These are phyloP conservation scores for Steromphala cineraria DNA, from an alignment of 2,888 invertebrate genomes.

Conservation along the genomic window DNA sequence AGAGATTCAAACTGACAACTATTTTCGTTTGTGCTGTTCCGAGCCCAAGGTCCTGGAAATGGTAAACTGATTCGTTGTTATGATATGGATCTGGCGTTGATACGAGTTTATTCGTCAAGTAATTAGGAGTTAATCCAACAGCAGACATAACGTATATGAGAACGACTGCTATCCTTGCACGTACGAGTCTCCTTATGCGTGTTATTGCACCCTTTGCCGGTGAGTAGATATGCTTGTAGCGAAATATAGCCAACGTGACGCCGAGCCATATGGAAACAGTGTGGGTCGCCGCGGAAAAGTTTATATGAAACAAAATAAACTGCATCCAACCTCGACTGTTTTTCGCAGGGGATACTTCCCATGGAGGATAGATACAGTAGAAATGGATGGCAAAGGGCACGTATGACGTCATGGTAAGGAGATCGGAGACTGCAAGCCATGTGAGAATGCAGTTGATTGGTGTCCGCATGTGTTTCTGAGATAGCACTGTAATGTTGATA, in stretches of 20 bases:
- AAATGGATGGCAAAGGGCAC: conserved; percentile 89
- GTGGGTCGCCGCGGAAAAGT: conserved; percentile 91
- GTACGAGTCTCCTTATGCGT: conserved; percentile 68
- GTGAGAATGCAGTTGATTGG: conserved; percentile 94
- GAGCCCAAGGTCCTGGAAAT: conserved; percentile 51
- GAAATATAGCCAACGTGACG: conserved; percentile 92
- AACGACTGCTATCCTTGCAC: conserved; percentile 85
- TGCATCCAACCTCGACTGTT: conserved; percentile 73
- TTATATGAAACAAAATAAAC: conserved; percentile 84
- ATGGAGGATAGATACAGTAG: conserved; percentile 54
- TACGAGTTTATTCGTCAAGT: conserved; percentile 84
- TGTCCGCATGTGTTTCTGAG: conserved; percentile 88
- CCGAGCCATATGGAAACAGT: conserved; percentile 95
- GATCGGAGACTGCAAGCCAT: conserved; percentile 89
- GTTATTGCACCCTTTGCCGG: conserved; percentile 81
- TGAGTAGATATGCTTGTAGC: conserved; percentile 80
- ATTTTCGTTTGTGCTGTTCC: conserved; percentile 49
- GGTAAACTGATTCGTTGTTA: conserved; percentile 45
- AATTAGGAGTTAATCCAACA: conserved; percentile 88
- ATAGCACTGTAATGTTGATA: conserved; percentile 90
- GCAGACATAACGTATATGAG: conserved; percentile 89
- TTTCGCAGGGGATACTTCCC: conserved; percentile 53
- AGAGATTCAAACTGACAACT: conserved; percentile 81
- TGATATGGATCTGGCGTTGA: neutral
- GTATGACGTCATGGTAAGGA: conserved; percentile 93